Percentiles rank a stretch among this genome's conserved stretches.
Conservation (phyloP, 2,888 invertebrate species). For the Microctonus aethiopoides region DNA sequence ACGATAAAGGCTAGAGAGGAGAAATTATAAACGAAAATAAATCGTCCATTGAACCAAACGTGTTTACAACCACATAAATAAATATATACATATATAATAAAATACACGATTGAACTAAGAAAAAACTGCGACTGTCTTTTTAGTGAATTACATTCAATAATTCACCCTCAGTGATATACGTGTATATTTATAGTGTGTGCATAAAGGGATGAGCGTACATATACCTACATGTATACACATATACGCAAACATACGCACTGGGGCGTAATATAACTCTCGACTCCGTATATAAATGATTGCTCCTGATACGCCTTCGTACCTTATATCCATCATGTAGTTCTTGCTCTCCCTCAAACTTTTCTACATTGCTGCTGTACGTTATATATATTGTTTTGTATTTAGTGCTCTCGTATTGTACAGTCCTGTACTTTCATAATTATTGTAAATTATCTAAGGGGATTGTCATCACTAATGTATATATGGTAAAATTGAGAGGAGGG, state of each 20-base stretch:
- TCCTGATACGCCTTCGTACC: slow-evolving; percentile 65
- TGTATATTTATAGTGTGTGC: too few species aligned
- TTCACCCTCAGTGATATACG: slow-evolving; percentile 38
- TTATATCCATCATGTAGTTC: slow-evolving; percentile 60
- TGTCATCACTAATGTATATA: slow-evolving; percentile 16
- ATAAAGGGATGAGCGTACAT: too few species aligned
- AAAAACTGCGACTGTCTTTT: slow-evolving; percentile 28
- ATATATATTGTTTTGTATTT: background rate
- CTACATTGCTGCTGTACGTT: background rate
- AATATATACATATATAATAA: background rate
- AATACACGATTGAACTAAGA: background rate
- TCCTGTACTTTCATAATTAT: slow-evolving; percentile 29
- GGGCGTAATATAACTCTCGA: slow-evolving; percentile 54
- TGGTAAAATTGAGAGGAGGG: background rate
- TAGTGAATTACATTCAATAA: slow-evolving; percentile 31
- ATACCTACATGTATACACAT: slow-evolving; percentile 28
- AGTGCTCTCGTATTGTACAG: background rate
- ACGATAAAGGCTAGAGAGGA: background rate
- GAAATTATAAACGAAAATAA: background rate
- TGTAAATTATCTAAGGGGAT: slow-evolving; percentile 22
- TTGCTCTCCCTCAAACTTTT: slow-evolving; percentile 35
- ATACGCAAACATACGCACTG: slow-evolving; percentile 36
- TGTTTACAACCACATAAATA: slow-evolving; percentile 11
- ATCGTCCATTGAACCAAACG: slow-evolving; percentile 8
- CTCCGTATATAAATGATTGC: slow-evolving; percentile 65